phyloP scores from a whole-genome alignment of 2,113 vertebrate genomes.

The Callopanchax toddi region DNA sequence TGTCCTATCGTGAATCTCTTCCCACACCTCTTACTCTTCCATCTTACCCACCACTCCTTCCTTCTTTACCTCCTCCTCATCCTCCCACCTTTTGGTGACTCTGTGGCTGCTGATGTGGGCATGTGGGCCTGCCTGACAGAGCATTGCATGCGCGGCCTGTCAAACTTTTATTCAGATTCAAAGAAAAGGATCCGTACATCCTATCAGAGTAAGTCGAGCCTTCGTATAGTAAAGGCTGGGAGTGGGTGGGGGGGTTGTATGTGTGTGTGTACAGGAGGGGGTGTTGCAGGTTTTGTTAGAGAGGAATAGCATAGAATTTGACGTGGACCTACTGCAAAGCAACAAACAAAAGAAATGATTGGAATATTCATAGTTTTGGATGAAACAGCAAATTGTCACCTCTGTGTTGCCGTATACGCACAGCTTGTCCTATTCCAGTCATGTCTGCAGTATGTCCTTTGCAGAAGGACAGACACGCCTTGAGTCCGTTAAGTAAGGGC shows the following conservation, averaged over 20 bases:
- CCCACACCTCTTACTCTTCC: conserved; percentile 15
- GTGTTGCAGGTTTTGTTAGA: not conserved
- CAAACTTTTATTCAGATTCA: conserved; percentile 99
- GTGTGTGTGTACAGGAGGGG: conserved; percentile 26
- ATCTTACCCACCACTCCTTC: not conserved
- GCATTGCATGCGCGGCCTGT: conserved; percentile 99
- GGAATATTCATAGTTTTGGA: conserved; percentile 31
- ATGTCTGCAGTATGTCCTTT: conserved; percentile 58
- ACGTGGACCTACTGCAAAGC: conserved; percentile 19
- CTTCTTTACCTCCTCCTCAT: conserved; percentile 13
- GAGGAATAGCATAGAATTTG: conserved; percentile 13
- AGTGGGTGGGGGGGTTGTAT: conserved; percentile 37
- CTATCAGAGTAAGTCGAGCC: conserved; percentile 96
- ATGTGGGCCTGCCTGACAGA: conserved; percentile 96
- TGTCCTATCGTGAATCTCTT: conserved; percentile 7
- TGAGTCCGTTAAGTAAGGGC: conserved; percentile 39
- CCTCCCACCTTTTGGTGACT: conserved; percentile 82
- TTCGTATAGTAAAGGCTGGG: conserved; percentile 44
- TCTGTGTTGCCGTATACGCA: conserved; percentile 2
- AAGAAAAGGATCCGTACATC: conserved; percentile 99
- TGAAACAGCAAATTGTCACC: not conserved
- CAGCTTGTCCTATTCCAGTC: conserved; percentile 47
- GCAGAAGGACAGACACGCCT: conserved; percentile 42
- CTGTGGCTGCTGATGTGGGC: conserved; percentile 92
- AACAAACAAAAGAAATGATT: conserved; percentile 53